Conservation (phyloP, 30 jellyfish, hydroid and myxozoan genomes). For the Aurelia aurita region DNA sequence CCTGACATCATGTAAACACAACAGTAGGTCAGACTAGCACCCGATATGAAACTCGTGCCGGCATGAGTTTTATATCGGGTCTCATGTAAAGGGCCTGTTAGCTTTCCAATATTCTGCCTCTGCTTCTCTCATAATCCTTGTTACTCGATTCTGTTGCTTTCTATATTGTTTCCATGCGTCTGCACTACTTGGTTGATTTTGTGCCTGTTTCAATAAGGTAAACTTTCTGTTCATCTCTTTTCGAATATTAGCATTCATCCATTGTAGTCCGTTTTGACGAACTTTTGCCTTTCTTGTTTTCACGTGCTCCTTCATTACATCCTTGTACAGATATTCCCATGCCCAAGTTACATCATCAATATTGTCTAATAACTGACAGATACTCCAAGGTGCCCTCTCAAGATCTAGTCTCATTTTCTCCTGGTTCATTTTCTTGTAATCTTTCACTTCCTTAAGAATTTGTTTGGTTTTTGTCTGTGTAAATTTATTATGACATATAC, state of each 20-base stretch:
- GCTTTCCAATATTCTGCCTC: constrained; percentile 21
- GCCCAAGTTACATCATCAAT: constrained; percentile 55
- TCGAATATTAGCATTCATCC: constrained; percentile 11
- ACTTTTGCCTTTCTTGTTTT: not conserved
- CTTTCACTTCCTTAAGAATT: too few relatives aligned
- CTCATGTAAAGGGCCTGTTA: not conserved
- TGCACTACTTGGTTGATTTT: constrained; percentile 3
- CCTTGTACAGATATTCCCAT: constrained; percentile 51
- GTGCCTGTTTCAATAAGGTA: constrained; percentile 18
- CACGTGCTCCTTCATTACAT: constrained; percentile 26
- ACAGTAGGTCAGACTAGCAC: too few relatives aligned
- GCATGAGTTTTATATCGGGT: too few relatives aligned
- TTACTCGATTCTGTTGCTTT: too few relatives aligned
- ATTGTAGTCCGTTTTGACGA: not conserved
- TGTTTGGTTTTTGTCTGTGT: too few relatives aligned
- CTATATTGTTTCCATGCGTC: constrained; percentile 12
- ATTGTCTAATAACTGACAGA: too few relatives aligned
- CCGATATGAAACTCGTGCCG: too few relatives aligned
- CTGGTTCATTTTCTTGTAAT: too few relatives aligned
- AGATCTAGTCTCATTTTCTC: too few relatives aligned
- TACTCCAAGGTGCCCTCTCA: too few relatives aligned
- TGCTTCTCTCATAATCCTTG: constrained; percentile 12
- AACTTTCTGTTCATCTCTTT: constrained; percentile 6
- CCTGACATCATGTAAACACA: too few relatives aligned
- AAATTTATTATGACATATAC: too few relatives aligned